These are phyloP conservation scores for Neoaliturus tenellus DNA, from an alignment of 2,888 invertebrate genomes.

Conservation along the genomic window DNA sequence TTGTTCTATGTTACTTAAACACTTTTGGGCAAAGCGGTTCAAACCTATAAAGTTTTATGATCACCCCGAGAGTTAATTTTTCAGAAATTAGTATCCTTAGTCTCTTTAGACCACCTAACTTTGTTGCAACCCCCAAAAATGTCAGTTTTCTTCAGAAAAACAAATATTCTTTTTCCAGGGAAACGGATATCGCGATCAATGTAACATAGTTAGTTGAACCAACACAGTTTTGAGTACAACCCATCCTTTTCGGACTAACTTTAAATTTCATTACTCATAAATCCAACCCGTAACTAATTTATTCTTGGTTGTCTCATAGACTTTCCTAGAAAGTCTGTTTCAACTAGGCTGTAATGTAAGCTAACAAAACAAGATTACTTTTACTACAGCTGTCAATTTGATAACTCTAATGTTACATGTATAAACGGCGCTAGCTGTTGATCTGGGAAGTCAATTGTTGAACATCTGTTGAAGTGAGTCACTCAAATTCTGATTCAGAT, in stretches of 20 bases:
- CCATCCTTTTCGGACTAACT: neutral
- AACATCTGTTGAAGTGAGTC: neutral
- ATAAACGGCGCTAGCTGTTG: neutral
- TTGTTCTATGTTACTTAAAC: too few species aligned
- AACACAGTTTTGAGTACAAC: too few species aligned
- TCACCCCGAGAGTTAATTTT: too few species aligned
- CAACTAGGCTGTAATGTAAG: neutral
- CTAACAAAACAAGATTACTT: neutral
- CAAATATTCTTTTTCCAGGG: too few species aligned
- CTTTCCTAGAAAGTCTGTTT: neutral
- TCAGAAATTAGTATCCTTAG: too few species aligned
- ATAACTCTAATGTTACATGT: neutral
- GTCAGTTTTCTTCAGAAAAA: too few species aligned
- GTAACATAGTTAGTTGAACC: too few species aligned
- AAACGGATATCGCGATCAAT: too few species aligned
- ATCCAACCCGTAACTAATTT: neutral
- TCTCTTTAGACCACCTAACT: too few species aligned
- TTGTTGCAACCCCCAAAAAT: too few species aligned
- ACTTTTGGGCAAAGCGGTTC: too few species aligned
- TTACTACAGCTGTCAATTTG: neutral
- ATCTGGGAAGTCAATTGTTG: neutral
- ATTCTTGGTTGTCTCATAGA: neutral
- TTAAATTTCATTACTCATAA: neutral
- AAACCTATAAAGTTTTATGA: too few species aligned
- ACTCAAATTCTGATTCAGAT: neutral